Percentiles rank a stretch among this genome's conserved stretches.
phyloP scores from a whole-genome alignment of 2,888 invertebrate species.

The Spisula solida region DNA sequence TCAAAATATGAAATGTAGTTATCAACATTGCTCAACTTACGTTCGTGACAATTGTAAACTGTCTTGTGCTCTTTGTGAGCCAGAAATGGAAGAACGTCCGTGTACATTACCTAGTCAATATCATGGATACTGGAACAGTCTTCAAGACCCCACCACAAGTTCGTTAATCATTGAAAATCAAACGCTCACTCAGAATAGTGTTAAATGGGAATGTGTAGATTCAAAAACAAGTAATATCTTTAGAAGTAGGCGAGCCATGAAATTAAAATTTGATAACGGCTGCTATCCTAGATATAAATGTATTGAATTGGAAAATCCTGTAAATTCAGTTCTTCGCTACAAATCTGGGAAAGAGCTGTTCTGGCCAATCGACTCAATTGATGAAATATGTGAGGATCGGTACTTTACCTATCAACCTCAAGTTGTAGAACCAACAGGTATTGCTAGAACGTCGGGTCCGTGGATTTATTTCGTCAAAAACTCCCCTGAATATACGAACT shows the following conservation, averaged over 20 bases:
- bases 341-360: constrained; percentile 63
- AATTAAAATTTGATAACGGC: constrained; percentile 65
- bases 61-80: constrained; percentile 66
- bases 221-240: constrained; percentile 35
- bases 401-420: constrained; percentile 65
- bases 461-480: constrained; percentile 68
- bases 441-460: constrained; percentile 61
- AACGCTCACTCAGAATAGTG: constrained; percentile 47
- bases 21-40: constrained; percentile 67
- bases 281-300: constrained; percentile 70
- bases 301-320: constrained; percentile 66
- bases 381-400: constrained; percentile 66
- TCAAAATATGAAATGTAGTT: constrained; percentile 67
- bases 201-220: constrained; percentile 66
- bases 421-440: constrained; percentile 32
- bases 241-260: constrained; percentile 54
- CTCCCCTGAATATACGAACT: constrained; percentile 59
- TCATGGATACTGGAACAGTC: constrained; percentile 64
- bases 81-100: constrained; percentile 66
- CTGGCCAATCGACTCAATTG: constrained; percentile 66
- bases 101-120: constrained; percentile 57
- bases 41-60: constrained; percentile 66
- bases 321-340: constrained; percentile 62
- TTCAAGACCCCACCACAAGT: constrained; percentile 55
- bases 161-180: constrained; percentile 59